Base-by-base conservation (phyloP, 2,888 invertebrate species). In the Campaea margaritaria region DNA sequence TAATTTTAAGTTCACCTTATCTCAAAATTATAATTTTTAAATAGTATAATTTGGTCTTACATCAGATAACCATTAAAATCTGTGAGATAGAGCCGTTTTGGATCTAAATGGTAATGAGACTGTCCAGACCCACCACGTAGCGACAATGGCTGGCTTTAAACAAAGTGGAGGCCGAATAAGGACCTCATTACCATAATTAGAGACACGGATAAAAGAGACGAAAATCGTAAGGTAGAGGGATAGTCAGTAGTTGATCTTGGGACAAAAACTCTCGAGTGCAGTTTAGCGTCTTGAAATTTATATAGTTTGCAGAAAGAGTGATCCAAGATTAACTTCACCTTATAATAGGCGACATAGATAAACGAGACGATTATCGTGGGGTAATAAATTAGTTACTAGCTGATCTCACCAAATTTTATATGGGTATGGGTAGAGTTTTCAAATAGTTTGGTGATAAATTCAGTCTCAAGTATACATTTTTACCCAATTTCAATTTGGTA, bases 41-140 rank as follows among this genome's bases (percentile, higher is more conserved):
- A 50, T 38, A 31, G 47, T 45, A 41, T 45, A 48, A 39, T 49
- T 49, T 27, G 44, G 41, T 21, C 39, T 11, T 41, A 43, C 44
- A 67, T 64, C 63, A 77, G 78, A 72, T 59, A 66, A 65, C 66
- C 67, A 70, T 73, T 72, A 64, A 59, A 67, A 67, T 58, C 60
- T 58, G 54, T 45, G 49, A 75, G 76, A 76, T 79, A 78, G 64
- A 75, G 65, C 66, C 65, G 58, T 72, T 78, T 75, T 69, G 67
- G 75, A 73, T 79, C 68, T 77, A 79, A 77, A 79, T 74, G 77
- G 71, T 76, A 81, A 81, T 81, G 72, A 62, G 45, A 57, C 55
- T 45, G 39, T 64, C 70, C 67, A 66, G 64, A 68, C 67, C 56
- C 54, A 62, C 67, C 67, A 59, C 64, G 55, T 44, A 55, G 60